Conservation (phyloP, 1,140 invertebrate species). For the Rhyzopertha dominica region DNA sequence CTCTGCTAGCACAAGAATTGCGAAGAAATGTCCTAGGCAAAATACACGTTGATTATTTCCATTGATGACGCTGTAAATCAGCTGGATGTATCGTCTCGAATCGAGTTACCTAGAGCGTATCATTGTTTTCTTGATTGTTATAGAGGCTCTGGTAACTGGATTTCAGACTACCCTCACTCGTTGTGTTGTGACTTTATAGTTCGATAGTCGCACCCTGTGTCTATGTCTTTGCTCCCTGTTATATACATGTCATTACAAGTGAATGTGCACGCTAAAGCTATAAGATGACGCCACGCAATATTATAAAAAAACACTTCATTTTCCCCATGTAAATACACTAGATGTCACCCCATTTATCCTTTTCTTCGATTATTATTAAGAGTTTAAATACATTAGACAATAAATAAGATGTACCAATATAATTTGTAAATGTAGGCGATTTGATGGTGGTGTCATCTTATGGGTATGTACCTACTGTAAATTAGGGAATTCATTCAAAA, state of each 20-base stretch:
- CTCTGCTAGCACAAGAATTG: too few species aligned
- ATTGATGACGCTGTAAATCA: too few species aligned
- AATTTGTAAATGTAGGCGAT: conserved; percentile 9
- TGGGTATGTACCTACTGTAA: conserved; percentile 39
- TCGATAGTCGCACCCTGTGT: conserved; percentile 37
- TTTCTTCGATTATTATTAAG: conserved; percentile 14
- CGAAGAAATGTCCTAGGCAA: too few species aligned
- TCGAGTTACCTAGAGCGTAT: too few species aligned
- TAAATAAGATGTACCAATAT: conserved; percentile 17
- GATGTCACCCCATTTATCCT: conserved; percentile 20
- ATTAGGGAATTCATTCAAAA: conserved; percentile 40
- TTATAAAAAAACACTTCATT: conserved; percentile 19
- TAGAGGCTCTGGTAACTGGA: too few species aligned
- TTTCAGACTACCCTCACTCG: conserved; percentile 45
- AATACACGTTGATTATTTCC: too few species aligned
- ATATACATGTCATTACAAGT: conserved; percentile 22
- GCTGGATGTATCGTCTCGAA: too few species aligned
- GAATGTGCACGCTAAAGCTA: conserved; percentile 30
- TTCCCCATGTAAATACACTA: conserved; percentile 38
- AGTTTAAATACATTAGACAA: conserved; percentile 30
- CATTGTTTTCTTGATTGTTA: too few species aligned
- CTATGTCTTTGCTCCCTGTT: conserved; percentile 40
- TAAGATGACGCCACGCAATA: conserved; percentile 20
- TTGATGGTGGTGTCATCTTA: conserved; percentile 25
- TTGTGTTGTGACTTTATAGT: conserved; percentile 42